phyloP scores from a whole-genome alignment of 2,113 vertebrate genomes.

The Furnarius figulus region DNA sequence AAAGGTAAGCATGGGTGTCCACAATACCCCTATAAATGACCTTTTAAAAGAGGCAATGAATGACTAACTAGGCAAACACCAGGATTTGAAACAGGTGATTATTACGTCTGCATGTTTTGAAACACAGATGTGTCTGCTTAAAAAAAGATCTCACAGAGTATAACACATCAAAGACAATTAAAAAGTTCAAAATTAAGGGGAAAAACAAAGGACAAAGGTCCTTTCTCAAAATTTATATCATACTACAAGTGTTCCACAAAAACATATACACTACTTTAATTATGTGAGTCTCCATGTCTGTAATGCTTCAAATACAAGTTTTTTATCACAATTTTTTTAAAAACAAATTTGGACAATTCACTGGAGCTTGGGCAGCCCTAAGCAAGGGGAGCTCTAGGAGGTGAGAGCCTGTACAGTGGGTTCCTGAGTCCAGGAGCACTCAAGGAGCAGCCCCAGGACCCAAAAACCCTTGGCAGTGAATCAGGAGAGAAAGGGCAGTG shows the following conservation, averaged over 20 bases:
- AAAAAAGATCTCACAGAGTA: background rate
- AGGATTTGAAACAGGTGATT: background rate
- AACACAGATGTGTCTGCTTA: background rate
- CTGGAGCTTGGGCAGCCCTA: background rate
- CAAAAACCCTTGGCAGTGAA: background rate
- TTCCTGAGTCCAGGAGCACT: background rate
- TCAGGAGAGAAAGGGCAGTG: background rate
- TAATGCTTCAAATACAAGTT: background rate
- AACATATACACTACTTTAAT: background rate
- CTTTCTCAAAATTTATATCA: background rate
- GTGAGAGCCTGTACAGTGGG: background rate
- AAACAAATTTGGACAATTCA: background rate
- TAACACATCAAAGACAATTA: background rate
- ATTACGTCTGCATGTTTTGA: background rate
- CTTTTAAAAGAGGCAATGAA: background rate
- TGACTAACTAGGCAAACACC: background rate
- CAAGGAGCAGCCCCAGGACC: background rate
- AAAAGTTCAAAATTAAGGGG: background rate
- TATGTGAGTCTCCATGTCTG: background rate
- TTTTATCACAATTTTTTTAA: background rate
- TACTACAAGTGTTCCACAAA: background rate
- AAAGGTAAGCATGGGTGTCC: background rate
- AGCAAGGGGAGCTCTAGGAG: background rate
- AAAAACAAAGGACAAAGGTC: background rate
- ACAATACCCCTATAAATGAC: background rate